Base-by-base conservation (phyloP, 2,113 vertebrate species). In the Peromyscus leucopus region DNA sequence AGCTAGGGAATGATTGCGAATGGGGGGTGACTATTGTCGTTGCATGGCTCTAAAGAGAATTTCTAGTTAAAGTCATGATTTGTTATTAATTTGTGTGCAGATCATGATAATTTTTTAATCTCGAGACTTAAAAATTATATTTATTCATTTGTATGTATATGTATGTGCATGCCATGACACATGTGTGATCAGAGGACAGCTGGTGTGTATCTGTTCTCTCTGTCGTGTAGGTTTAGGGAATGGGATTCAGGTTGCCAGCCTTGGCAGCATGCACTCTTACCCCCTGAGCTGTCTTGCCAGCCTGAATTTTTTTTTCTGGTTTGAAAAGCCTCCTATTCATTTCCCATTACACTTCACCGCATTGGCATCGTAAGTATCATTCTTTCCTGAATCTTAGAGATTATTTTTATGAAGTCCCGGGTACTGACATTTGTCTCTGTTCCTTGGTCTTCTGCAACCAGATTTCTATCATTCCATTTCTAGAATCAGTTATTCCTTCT, bases 391-490 rank as follows among this genome's bases (percentile, higher is more conserved):
- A 55, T 55, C 51, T 79, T 33, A 19, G 39, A 46, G 13, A 16
- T 55, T 17, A 79, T 48, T 78, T 78, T 78, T 51, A 51, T 55
- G 28, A 79, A 79, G 5, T 46, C 39, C 42, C n/a, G 2, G 39
- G 21, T 55, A 55, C 61, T 67, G 39, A 33, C 26, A 85, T 46
- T 46, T 63, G 13, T 65, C 59, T 39, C 26, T 83, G n/a, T 39
- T 85, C 19, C 61, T 67, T 46, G 42, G 42, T 21, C 83, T 85
- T 26, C 61, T 28, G 39, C 26, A 67, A 33, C 83, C 61, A 85
- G 61, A 65, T 46, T 80, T 83, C 78, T 61, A 79, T 92, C 48
- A 80, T 86, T 90, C 92, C 57, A 90, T 21, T 92, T 94, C 55
- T 59, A 59, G 33, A n/a, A n/a, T 82, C 61, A 94, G 13, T 74